These are phyloP conservation scores for Bryconaethiops microstoma DNA, from an alignment of 2,797 vertebrate species.

Conservation along the genomic window DNA sequence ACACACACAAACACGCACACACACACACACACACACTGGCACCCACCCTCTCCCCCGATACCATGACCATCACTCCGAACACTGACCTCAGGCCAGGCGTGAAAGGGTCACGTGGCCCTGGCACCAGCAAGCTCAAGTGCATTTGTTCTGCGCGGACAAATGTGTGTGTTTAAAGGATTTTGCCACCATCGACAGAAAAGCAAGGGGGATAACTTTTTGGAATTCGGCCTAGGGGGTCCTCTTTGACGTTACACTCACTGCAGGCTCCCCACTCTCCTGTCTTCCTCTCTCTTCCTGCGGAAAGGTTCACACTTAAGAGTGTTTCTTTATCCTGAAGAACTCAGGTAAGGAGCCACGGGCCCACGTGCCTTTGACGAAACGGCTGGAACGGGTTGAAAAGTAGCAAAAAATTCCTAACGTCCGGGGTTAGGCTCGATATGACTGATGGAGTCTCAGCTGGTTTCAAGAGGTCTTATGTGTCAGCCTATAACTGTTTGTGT, in stretches of 20 bases:
- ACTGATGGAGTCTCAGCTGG: too few relatives aligned
- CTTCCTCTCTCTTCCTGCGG: constrained; percentile 63
- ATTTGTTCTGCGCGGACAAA: constrained; percentile 30
- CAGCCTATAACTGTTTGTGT: too few relatives aligned
- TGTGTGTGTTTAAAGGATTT: constrained; percentile 78
- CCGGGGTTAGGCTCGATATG: too few relatives aligned
- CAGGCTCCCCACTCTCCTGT: constrained; percentile 67
- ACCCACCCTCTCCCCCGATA: constrained; percentile 48
- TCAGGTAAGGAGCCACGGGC: constrained; percentile 71
- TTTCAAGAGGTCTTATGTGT: too few relatives aligned
- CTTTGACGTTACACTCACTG: constrained; percentile 71
- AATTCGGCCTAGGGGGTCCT: constrained; percentile 60
- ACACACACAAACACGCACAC: constrained; percentile 44
- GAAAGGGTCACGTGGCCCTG: constrained; percentile 60
- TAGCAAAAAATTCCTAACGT: too few relatives aligned
- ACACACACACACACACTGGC: constrained; percentile 61
- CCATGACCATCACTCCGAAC: constrained; percentile 35
- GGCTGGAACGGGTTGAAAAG: not conserved
- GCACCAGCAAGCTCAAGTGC: constrained; percentile 61
- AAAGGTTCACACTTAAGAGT: constrained; percentile 69
- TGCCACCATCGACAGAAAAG: constrained; percentile 84
- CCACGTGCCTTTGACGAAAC: constrained; percentile 1
- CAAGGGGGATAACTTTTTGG: constrained; percentile 66
- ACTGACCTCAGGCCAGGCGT: constrained; percentile 44
- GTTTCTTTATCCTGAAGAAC: constrained; percentile 71